These are phyloP conservation scores for Orthochromis indermauri DNA, from an alignment of 2,113 vertebrate species.

Conservation along the genomic window DNA sequence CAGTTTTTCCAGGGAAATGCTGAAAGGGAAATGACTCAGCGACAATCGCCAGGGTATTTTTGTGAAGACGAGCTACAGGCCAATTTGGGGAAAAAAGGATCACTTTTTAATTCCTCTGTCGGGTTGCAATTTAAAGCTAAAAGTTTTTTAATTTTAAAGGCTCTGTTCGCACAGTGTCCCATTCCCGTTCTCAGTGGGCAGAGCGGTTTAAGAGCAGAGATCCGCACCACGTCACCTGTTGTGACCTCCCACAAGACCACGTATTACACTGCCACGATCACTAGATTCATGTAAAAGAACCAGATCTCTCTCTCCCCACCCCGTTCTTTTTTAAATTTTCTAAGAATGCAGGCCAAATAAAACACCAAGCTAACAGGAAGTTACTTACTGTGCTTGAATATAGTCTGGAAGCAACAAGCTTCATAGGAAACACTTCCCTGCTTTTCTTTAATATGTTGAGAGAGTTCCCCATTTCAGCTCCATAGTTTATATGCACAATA, in stretches of 20 bases:
- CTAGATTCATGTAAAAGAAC: accelerated
- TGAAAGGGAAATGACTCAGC: not conserved
- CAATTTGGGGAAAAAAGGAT: not conserved
- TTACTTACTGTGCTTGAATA: not conserved
- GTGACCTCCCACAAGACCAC: not conserved
- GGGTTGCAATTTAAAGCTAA: not conserved
- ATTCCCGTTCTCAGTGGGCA: not conserved
- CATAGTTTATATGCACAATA: not conserved
- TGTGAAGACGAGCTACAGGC: not conserved
- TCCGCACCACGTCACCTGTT: not conserved
- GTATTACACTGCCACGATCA: not conserved
- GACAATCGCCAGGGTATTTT: accelerated
- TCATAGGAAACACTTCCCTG: not conserved
- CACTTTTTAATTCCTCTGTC: not conserved
- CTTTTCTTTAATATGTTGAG: not conserved
- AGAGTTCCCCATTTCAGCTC: not conserved
- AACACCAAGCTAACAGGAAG: not conserved
- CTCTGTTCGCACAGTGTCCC: accelerated
- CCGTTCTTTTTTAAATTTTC: not conserved
- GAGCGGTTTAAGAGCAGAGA: not conserved
- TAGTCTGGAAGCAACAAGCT: not conserved
- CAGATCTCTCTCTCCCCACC: not conserved
- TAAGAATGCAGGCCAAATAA: not conserved
- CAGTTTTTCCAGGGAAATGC: not conserved
- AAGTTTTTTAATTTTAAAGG: accelerated